These are phyloP conservation scores for Leptinotarsa juncta DNA, from an alignment of 2,888 invertebrate species.

Conservation along the genomic window DNA sequence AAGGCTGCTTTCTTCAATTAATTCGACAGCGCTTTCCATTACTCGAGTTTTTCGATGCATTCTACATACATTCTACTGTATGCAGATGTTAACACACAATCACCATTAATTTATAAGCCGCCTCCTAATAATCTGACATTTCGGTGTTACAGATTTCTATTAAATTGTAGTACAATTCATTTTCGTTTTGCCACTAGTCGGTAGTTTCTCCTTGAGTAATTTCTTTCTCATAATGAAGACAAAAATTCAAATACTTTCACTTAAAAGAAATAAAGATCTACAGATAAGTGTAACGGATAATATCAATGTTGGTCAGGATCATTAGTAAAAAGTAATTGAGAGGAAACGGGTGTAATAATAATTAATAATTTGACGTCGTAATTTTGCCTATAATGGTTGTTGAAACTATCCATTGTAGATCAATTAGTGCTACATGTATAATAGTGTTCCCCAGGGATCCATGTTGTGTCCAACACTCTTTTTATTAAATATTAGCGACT, in stretches of 20 bases:
- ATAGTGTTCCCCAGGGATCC: no score
- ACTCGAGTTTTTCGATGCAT: background rate
- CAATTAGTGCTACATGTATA: no score
- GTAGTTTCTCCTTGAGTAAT: slow-evolving; percentile 23
- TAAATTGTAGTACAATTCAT: slow-evolving; percentile 23
- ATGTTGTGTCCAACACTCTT: no score
- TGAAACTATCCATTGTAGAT: no score
- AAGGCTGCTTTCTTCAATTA: background rate
- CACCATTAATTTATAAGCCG: background rate
- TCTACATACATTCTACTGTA: slow-evolving; percentile 1
- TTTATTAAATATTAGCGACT: no score
- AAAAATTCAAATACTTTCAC: background rate
- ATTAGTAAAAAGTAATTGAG: background rate
- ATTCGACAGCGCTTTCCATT: background rate
- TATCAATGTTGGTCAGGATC: background rate
- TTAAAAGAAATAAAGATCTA: background rate
- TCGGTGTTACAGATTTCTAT: slow-evolving; percentile 17
- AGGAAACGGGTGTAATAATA: no score
- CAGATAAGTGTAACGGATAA: no score
- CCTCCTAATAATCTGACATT: background rate
- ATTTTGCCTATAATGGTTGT: no score
- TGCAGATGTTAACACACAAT: slow-evolving; percentile 7
- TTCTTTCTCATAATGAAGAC: background rate
- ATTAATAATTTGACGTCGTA: no score
- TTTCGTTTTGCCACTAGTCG: slow-evolving; percentile 9